These are phyloP conservation scores for Aurelia sp. DNA, from an alignment of 30 jellyfish, hydroid and myxozoan species.

Conservation along the genomic window DNA sequence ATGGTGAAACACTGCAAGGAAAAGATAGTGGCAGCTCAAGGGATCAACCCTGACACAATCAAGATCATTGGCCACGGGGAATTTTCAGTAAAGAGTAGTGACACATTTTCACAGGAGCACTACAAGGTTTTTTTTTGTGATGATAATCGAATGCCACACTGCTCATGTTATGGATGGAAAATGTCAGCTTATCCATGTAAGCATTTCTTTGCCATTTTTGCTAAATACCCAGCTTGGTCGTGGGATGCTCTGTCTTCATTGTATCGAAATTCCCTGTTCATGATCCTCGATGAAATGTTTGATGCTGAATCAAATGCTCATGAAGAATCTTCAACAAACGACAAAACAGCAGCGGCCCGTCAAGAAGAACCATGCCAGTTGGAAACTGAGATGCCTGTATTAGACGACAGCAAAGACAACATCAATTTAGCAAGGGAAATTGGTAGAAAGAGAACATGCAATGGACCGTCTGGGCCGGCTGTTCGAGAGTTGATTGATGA, in stretches of 20 bases:
- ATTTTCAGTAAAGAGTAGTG: constrained; percentile 1
- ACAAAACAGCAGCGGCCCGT: too few relatives aligned
- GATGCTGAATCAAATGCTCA: background rate
- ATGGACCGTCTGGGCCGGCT: constrained; percentile 3
- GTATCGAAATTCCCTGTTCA: constrained; percentile 32
- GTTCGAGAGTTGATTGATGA: constrained; percentile 22
- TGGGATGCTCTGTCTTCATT: constrained; percentile 46
- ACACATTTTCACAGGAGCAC: background rate
- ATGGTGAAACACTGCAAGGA: constrained; percentile 35
- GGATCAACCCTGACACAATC: background rate
- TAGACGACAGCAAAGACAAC: background rate
- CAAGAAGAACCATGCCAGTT: too few relatives aligned
- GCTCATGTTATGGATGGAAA: constrained; percentile 54
- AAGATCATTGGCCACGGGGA: constrained; percentile 1
- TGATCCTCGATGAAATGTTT: constrained; percentile 14
- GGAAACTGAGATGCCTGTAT: background rate
- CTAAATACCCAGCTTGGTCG: constrained; percentile 15
- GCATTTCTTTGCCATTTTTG: constrained; percentile 45
- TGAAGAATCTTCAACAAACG: background rate
- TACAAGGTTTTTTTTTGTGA: constrained; percentile 19
- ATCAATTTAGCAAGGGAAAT: constrained; percentile 2
- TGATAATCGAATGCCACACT: constrained; percentile 42
- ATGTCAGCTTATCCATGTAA: constrained; percentile 53
- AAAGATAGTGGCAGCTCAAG: constrained; percentile 12
- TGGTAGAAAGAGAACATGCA: background rate